Evolutionary conservation across 2,797 vertebrate genomes (phyloP).

Genomic region (Chromobotia macracanthus): DNA sequence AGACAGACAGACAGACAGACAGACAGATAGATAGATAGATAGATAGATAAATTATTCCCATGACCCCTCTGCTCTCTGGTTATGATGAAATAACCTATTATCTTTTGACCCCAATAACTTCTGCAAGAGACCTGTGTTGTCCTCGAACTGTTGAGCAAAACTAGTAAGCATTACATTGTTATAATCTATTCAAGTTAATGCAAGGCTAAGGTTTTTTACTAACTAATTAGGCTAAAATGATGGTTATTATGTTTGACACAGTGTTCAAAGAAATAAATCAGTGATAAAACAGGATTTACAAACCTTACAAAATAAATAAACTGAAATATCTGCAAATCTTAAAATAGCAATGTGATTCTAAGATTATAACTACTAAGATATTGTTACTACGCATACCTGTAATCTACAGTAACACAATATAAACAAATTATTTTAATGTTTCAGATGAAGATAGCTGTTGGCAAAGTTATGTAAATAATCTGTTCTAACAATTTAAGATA

Average conservation of each 20-base stretch:
- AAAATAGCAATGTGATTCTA: neutral
- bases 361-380: neutral
- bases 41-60: conserved; percentile 24
- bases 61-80: conserved; percentile 36
- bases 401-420: neutral
- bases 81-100: conserved; percentile 53
- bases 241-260: conserved; percentile 40
- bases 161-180: conserved; percentile 41
- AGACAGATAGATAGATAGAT: conserved; percentile 23
- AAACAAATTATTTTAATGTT: neutral
- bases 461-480: neutral
- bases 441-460: neutral
- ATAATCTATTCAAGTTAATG: conserved; percentile 43
- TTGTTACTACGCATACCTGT: neutral
- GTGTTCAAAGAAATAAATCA: neutral
- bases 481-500: neutral
- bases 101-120: conserved; percentile 52
- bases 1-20: neutral
- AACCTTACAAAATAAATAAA: neutral
- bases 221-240: conserved; percentile 33
- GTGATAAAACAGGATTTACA: neutral
- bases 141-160: conserved; percentile 34
- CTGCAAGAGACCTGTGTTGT: conserved; percentile 35
- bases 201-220: conserved; percentile 27
- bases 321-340: neutral